Evolutionary conservation across 2,113 vertebrate genomes (phyloP), one percentile per base, ranked within the genome.

Genomic region (Scytalopus superciliaris): DNA sequence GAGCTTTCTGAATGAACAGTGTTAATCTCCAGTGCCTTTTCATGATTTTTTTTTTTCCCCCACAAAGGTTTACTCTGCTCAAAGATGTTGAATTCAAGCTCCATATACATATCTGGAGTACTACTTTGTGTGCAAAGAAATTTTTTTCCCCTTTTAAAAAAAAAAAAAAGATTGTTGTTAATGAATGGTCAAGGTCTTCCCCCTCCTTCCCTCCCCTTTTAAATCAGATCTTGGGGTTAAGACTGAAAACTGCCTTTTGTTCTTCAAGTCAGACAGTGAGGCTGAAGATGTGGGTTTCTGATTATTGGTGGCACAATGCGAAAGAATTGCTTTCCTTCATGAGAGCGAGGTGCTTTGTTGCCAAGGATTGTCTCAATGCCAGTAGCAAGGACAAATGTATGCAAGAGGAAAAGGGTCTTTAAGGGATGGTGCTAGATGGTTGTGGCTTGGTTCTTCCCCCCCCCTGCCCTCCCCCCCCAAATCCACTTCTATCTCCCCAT

Each of bases 1-100:
- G 47, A 80, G 68, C 76, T 86, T 90, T 94, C 37, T 91, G 93
- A 97, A 96, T 90, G 90, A 94, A 79, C 87, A 75, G 79, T 90
- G 92, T 96, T 98, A 96, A 97, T 98, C 96, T 97, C 87, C 90
- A 76, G 35, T 94, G 96, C 95, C 96, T 98, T 98, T 97, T 96
- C 93, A 95, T 97, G 42, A 95, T 80, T 90, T 96, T 90, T 93
- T 77, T 35, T 72, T 45, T 90, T 63, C 28, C 2, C 45, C 40
- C 45, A 78, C 85, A 93, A 95, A 88, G 87, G 66, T 96, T 97
- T 97, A 84, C 93, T 97, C 93, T 93, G 74, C 80, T 97, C 91
- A 88, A 72, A 93, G 92, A 73, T 96, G 95, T 84, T 3, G 33
- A 97, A 97, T 96, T 97, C 93, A 80, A 56, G 79, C 89, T 95